Conservation (phyloP, 2,888 invertebrate genomes). For the Gerris lacustris region DNA sequence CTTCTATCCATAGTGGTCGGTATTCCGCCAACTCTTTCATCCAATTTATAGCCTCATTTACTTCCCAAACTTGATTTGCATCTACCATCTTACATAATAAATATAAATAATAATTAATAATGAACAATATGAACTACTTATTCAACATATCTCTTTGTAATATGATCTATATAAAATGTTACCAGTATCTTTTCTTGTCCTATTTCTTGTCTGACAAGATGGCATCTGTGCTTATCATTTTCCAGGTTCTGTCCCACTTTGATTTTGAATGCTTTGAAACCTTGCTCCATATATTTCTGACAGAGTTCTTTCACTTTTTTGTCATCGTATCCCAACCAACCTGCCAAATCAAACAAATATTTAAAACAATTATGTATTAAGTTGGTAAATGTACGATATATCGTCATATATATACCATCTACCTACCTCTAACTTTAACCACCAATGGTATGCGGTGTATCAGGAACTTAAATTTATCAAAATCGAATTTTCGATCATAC, state of each 20-base stretch:
- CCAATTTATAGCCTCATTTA: conserved; percentile 73
- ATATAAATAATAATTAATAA: conserved; percentile 10
- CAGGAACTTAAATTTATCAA: too few relatives aligned
- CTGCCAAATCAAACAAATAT: conserved; percentile 33
- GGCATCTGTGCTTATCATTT: conserved; percentile 61
- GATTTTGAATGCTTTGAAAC: conserved; percentile 73
- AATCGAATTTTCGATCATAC: too few relatives aligned
- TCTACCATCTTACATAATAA: conserved; percentile 57
- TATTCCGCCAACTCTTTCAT: conserved; percentile 62
- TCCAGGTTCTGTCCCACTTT: conserved; percentile 75
- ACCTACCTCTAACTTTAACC: neutral
- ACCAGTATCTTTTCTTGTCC: conserved; percentile 64
- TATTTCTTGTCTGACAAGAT: conserved; percentile 59
- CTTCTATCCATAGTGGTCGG: conserved; percentile 79
- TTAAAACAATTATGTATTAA: conserved; percentile 11
- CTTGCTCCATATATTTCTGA: conserved; percentile 55
- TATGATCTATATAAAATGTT: conserved; percentile 27
- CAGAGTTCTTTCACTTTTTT: conserved; percentile 58
- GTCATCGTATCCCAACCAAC: conserved; percentile 79
- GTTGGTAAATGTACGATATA: neutral
- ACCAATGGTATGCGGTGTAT: neutral
- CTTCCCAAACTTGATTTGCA: conserved; percentile 82
- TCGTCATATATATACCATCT: neutral
- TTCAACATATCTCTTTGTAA: neutral
- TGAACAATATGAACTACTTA: neutral